Conservation (phyloP, 53 echinoderm and acorn worm genomes). For the Astropecten irregularis region DNA sequence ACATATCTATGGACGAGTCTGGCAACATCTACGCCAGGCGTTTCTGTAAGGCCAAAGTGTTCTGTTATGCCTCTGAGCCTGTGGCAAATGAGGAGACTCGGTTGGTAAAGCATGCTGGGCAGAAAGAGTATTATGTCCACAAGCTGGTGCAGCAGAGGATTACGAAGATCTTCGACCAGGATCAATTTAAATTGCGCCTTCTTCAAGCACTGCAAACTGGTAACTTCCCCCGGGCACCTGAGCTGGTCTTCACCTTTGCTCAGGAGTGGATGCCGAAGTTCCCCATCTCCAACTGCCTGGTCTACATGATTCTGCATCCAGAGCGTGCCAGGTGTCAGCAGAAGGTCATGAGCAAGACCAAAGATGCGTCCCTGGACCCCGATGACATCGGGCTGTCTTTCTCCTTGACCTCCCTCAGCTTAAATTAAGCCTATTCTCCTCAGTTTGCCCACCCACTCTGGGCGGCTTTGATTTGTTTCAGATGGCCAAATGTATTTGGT, state of each 20-base stretch:
- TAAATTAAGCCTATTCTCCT: not conserved
- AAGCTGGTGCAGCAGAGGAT: not conserved
- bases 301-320: not conserved
- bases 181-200: not conserved
- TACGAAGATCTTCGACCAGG: not conserved
- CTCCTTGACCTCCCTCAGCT: not conserved
- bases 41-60: conserved; percentile 12
- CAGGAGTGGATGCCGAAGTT: not conserved
- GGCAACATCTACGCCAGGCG: not conserved
- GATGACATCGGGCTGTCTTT: not conserved
- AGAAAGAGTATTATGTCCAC: not conserved
- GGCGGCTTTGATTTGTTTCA: too few species aligned
- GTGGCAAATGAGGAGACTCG: not conserved
- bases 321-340: not conserved
- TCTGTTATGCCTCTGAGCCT: not conserved
- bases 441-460: too few species aligned
- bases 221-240: not conserved
- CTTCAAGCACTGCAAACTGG: too few species aligned
- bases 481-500: too few species aligned
- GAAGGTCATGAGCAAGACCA: not conserved
- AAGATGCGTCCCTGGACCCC: not conserved
- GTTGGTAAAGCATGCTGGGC: not conserved
- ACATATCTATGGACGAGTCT: not conserved
- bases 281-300: conserved; percentile 9
- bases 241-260: conserved; percentile 4